Evolutionary conservation across 2,888 invertebrate species (phyloP), one percentile per base, ranked within the genome.

Genomic region (Meghimatium bilineatum): DNA sequence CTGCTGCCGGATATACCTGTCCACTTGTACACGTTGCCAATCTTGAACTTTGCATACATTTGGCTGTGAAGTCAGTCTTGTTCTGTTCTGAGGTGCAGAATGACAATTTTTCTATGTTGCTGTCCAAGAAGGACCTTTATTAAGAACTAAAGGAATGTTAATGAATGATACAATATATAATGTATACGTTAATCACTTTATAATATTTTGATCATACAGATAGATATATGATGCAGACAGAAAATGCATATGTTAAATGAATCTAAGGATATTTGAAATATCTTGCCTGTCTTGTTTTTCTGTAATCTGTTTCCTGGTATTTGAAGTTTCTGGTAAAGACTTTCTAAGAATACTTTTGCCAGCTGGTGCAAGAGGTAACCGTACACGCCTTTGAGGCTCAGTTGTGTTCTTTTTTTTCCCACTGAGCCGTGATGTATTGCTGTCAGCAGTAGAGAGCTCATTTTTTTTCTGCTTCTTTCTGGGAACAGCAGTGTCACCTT

Each of bases 231-330:
- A 44, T 44, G 12, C 12, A 44, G 12, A 44, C 44, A 44, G 44
- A 44, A 44, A 44, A n/a, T n/a, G 44, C 5, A 44, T 44, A 56
- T 56, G 56, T 56, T 56, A 56, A 56, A 56, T 23, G 6, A 23
- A 36, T 29, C 36, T 10, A 71, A 71, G 12, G 12, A 12, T 8
- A 44, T 44, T 44, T 44, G 44, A 44, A 29, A 49, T 8, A 72
- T 29, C 72, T 72, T 72, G 17, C 72, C 72, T 29, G 72, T 72
- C n/a, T 72, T 8, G 72, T 72, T 12, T 72, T 72, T 49, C 49
- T 72, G n/a, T 60, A 34, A 56, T 76, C n/a, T 23, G 75, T n/a
- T 20, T 29, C 29, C 29, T 60, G 29, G 12, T 34, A 32, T 56
- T 36, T 56, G n/a, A 56, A 20, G 56, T 60, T 23, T 1, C 2